Conservation (phyloP, 37 sponge, comb jelly and placozoan genomes). For the Spongilla lacustris region DNA sequence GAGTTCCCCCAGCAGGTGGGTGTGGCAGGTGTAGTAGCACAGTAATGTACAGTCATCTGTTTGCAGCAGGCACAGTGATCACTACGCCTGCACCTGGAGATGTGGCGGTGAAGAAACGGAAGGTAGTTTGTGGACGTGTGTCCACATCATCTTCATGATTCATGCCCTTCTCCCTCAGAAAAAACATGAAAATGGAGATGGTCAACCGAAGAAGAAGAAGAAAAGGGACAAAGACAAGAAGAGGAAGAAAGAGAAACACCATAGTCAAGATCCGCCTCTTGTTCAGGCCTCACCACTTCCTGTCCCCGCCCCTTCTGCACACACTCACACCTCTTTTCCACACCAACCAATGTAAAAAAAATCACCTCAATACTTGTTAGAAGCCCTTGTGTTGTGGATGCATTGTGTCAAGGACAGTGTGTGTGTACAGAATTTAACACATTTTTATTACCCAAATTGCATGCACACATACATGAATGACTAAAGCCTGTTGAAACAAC, state of each 20-base stretch:
- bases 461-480: neutral
- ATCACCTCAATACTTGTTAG: neutral
- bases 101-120: neutral
- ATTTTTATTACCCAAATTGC: neutral
- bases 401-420: neutral
- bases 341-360: neutral
- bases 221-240: slow-evolving; percentile 61
- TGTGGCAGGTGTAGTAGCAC: neutral
- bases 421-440: neutral
- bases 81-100: neutral
- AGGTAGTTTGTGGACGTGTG: neutral
- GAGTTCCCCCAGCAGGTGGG: neutral
- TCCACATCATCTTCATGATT: neutral
- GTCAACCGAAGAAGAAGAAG: slow-evolving; percentile 26
- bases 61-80: neutral
- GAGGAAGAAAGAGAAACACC: slow-evolving; percentile 66
- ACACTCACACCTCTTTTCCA: neutral
- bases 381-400: neutral
- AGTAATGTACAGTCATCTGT: too few species aligned
- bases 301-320: neutral
- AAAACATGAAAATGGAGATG: slow-evolving; percentile 4
- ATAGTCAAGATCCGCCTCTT: slow-evolving; percentile 34
- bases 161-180: neutral
- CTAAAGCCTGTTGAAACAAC: neutral
- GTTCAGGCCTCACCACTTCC: neutral